phyloP scores from a whole-genome alignment of 2,797 vertebrate species.

The Phataginus tetradactyla region DNA sequence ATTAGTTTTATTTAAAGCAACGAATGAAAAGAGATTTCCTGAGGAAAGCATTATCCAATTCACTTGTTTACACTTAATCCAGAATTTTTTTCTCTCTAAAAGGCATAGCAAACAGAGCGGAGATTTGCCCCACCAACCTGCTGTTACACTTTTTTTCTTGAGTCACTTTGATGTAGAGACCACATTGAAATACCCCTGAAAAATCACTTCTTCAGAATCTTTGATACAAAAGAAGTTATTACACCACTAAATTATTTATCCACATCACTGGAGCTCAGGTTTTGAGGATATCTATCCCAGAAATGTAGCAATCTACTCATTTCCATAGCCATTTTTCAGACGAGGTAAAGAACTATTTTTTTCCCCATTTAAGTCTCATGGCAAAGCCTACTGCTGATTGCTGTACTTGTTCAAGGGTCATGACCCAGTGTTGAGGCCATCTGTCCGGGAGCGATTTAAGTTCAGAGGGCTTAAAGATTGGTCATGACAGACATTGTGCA shows the following conservation, averaged over 20 bases:
- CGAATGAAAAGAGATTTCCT: background rate
- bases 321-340: background rate
- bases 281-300: background rate
- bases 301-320: background rate
- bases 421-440: background rate
- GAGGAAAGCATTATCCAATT: background rate
- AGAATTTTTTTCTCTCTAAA: background rate
- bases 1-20: constrained; percentile 29
- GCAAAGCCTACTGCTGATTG: background rate
- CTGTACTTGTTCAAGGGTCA: background rate
- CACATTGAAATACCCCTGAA: background rate
- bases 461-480: background rate
- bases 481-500: fast-evolving
- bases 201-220: background rate
- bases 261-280: background rate
- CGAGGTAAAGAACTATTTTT: background rate
- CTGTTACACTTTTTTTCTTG: background rate
- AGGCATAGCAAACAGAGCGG: background rate
- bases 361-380: background rate
- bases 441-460: background rate
- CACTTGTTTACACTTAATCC: background rate
- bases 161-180: background rate
- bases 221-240: constrained; percentile 64
- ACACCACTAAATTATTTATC: constrained; percentile 13
- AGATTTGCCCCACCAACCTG: background rate